Evolutionary conservation across 2,888 invertebrate genomes (phyloP).

Genomic region (Microdon myrmicae): DNA sequence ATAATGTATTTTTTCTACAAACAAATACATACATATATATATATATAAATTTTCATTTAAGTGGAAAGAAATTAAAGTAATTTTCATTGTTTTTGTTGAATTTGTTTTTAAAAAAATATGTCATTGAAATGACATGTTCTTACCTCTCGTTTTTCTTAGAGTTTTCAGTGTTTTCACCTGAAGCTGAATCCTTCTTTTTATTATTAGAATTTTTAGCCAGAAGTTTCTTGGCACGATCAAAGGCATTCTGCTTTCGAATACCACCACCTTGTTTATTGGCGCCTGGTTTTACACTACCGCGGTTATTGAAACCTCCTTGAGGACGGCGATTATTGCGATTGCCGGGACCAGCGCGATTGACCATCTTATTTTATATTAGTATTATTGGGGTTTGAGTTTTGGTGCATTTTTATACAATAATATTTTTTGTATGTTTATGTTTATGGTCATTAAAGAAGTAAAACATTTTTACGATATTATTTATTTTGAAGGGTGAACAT

Average conservation of each 20-base stretch:
- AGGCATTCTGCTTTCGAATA: conserved; percentile 68
- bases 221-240: conserved; percentile 68
- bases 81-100: conserved; percentile 55
- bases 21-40: conserved; percentile 39
- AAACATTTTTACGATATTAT: too few species aligned
- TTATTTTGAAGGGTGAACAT: too few species aligned
- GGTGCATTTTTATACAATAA: conserved; percentile 21
- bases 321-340: conserved; percentile 60
- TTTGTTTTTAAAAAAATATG: conserved; percentile 57
- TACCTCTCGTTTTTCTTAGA: conserved; percentile 67
- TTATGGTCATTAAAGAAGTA: conserved; percentile 15
- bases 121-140: conserved; percentile 59
- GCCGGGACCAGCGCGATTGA: conserved; percentile 67
- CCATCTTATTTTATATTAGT: conserved; percentile 61
- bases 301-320: conserved; percentile 67
- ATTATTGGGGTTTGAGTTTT: conserved; percentile 25
- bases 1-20: conserved; percentile 6
- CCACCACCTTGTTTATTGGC: conserved; percentile 66
- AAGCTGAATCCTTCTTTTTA: conserved; percentile 68
- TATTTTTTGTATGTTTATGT: conserved; percentile 25
- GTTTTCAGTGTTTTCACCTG: conserved; percentile 64
- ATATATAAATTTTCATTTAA: conserved; percentile 45
- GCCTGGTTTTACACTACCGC: conserved; percentile 64
- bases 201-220: conserved; percentile 68
- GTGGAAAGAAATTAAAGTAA: conserved; percentile 54